Evolutionary conservation across 2,888 invertebrate species (phyloP), one percentile per base, ranked within the genome.

Genomic region (Drosophila kambysellisi): DNA sequence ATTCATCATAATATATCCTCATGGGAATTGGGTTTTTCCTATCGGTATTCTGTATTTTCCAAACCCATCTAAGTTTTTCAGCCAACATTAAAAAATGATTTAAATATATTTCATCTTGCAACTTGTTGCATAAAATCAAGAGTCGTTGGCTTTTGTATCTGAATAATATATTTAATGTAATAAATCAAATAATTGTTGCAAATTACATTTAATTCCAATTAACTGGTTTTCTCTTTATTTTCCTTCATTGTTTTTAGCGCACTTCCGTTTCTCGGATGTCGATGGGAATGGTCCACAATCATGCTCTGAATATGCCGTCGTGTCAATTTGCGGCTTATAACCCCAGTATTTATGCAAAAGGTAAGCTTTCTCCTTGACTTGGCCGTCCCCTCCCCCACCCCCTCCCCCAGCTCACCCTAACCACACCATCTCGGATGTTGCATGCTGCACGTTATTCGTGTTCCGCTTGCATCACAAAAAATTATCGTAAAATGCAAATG

Each of bases 211-310:
- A 37, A 54, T 8, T n/a, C 12, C 11, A 32, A 25, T 17, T 29
- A 15, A 56, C 29, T 32, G 30, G 0, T 32, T 29, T 39, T 51
- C 53, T 54, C 35, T 53, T 57, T 33, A 15, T 57, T 32, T 35
- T 59, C 15, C 32, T 25, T 53, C 33, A 11, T 20, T 62, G 20
- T 51, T 41, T 51, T 67, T 32, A 94, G 94, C 93, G 94, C 90
- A 90, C 93, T 60, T 93, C 93, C 51, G 91, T 93, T 37, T 93
- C 93, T 17, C 91, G 93, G 60, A 93, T 93, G 92, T 93, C 93
- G 66, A 93, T 93, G 92, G 93, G 93, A 25, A 90, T 93, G 91
- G 90, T 91, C 50, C 91, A 92, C 70, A 92, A 93, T 79, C 87
- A 92, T 73, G 92, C 90, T 84, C 83, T 93, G 69, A 93, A 92